Percentiles rank a stretch among this genome's conserved stretches.
Conservation (phyloP, 2,113 vertebrate genomes). For the Galemys pyrenaicus region DNA sequence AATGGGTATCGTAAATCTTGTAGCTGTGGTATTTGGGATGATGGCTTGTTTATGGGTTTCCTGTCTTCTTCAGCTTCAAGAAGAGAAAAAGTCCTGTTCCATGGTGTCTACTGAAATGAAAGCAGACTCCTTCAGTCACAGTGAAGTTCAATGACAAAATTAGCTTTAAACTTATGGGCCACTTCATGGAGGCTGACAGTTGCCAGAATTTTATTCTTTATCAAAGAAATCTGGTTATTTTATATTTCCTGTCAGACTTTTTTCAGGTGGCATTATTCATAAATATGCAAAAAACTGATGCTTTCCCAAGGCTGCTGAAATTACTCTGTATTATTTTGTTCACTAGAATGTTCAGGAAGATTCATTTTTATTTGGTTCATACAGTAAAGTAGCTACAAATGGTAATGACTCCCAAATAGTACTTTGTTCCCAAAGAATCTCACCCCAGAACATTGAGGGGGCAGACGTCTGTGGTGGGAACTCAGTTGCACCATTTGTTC, state of each 20-base stretch:
- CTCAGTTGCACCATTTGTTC: slow-evolving; percentile 70
- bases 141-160: background rate
- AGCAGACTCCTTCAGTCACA: background rate
- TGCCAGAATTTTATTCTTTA: slow-evolving; percentile 35
- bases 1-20: slow-evolving; percentile 29
- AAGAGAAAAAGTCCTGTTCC: slow-evolving; percentile 10
- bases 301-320: slow-evolving; percentile 31
- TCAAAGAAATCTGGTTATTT: slow-evolving; percentile 13
- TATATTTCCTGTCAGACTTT: background rate
- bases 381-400: slow-evolving; percentile 69
- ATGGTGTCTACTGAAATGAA: slow-evolving; percentile 8
- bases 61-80: slow-evolving; percentile 25
- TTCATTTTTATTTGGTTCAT: slow-evolving; percentile 54
- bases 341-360: slow-evolving; percentile 56
- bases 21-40: background rate
- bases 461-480: slow-evolving; percentile 64
- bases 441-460: slow-evolving; percentile 76
- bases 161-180: background rate
- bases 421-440: slow-evolving; percentile 73
- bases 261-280: slow-evolving; percentile 38
- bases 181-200: background rate
- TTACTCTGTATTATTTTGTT: slow-evolving; percentile 55
- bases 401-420: slow-evolving; percentile 67
- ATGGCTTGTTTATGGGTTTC: slow-evolving; percentile 46
- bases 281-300: slow-evolving; percentile 42